Evolutionary conservation across 2,113 vertebrate species (phyloP).

Genomic region (Tupaia chinensis): DNA sequence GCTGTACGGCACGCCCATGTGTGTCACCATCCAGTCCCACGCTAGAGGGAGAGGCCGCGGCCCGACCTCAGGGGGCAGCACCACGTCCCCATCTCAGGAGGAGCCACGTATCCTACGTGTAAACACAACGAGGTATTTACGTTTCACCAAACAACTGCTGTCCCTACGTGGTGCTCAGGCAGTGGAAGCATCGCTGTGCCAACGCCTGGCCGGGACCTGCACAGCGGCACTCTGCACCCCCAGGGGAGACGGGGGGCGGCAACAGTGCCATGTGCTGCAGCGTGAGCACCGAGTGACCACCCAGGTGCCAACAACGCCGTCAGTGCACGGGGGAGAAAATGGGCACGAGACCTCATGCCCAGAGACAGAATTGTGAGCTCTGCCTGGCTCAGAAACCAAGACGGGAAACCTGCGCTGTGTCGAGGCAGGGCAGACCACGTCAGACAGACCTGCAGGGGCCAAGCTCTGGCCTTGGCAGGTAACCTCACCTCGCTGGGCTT

Average conservation of each 20-base stretch:
- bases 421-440: rapidly evolving
- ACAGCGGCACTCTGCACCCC: rapidly evolving
- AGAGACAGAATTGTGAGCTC: rapidly evolving
- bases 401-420: rapidly evolving
- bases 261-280: rapidly evolving
- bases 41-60: too few relatives aligned
- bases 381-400: rapidly evolving
- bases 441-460: background rate
- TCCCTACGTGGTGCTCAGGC: too few relatives aligned
- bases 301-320: rapidly evolving
- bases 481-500: background rate
- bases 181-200: too few relatives aligned
- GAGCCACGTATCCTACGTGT: too few relatives aligned
- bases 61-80: too few relatives aligned
- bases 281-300: rapidly evolving
- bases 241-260: rapidly evolving
- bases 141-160: too few relatives aligned
- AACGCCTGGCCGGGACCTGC: background rate
- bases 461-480: rapidly evolving
- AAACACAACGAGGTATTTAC: too few relatives aligned
- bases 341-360: rapidly evolving
- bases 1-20: too few relatives aligned
- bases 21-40: too few relatives aligned
- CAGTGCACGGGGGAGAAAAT: rapidly evolving
- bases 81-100: too few relatives aligned